Evolutionary conservation across 1,140 invertebrate genomes (phyloP).

Genomic region (Andrena cerasifolii): DNA sequence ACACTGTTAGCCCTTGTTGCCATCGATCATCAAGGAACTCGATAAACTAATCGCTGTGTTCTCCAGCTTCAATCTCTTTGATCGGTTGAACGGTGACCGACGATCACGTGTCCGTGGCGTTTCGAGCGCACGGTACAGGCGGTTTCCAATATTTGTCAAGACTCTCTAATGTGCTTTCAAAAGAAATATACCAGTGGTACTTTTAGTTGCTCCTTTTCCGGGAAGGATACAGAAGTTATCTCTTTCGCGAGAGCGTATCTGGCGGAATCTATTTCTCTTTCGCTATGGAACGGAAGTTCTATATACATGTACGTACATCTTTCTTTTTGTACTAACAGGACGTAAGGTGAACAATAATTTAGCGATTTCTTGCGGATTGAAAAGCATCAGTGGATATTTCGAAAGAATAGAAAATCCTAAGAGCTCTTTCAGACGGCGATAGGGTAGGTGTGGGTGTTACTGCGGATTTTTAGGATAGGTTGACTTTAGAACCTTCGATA

Average conservation of each 20-base stretch:
- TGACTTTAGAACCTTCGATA: too few relatives aligned
- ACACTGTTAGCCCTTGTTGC: not conserved
- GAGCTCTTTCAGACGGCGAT: too few relatives aligned
- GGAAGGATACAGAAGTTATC: constrained; percentile 63
- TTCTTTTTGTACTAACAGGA: constrained; percentile 36
- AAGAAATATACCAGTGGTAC: constrained; percentile 41
- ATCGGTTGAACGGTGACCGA: not conserved
- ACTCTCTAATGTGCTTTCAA: constrained; percentile 40
- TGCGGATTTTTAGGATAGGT: too few relatives aligned
- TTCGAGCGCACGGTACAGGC: not conserved
- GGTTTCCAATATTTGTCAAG: constrained; percentile 29
- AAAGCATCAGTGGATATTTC: constrained; percentile 33
- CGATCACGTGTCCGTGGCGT: not conserved
- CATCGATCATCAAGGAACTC: not conserved
- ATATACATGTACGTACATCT: not conserved
- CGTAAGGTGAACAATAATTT: constrained; percentile 58
- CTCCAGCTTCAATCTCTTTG: too few relatives aligned
- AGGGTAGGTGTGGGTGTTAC: too few relatives aligned
- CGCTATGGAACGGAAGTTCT: constrained; percentile 43
- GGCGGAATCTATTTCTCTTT: constrained; percentile 65
- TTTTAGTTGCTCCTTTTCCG: constrained; percentile 30
- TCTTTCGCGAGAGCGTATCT: constrained; percentile 51
- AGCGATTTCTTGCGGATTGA: constrained; percentile 55
- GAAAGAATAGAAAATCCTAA: constrained; percentile 32
- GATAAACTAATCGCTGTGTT: not conserved